Evolutionary conservation across 2,797 vertebrate genomes (phyloP).

Genomic region (Enteromius thamalakanensis): DNA sequence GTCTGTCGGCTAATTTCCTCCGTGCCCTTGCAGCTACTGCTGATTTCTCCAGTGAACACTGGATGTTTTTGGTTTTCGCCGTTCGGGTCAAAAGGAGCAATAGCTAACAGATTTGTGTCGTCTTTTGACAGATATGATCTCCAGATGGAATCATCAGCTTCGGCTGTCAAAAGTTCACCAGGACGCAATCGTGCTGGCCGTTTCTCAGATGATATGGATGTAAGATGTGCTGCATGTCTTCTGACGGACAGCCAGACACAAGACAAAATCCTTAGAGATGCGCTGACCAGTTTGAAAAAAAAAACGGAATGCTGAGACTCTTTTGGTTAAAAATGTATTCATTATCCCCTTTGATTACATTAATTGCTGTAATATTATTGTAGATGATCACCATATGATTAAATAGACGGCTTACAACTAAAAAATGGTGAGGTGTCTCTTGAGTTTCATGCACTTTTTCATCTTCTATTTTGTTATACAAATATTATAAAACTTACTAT

Average conservation of each 20-base stretch:
- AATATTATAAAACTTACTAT: neutral
- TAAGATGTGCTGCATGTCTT: neutral
- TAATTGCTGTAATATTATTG: neutral
- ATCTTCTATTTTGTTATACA: neutral
- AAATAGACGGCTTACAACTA: neutral
- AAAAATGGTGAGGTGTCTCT: neutral
- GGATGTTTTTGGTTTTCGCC: constrained; percentile 39
- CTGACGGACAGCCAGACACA: constrained; percentile 4
- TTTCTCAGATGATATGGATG: constrained; percentile 21
- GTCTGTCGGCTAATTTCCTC: constrained; percentile 53
- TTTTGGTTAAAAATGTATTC: neutral
- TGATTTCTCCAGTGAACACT: constrained; percentile 49
- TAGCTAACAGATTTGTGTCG: constrained; percentile 25
- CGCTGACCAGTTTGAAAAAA: neutral
- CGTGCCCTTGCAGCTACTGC: constrained; percentile 41
- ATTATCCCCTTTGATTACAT: neutral
- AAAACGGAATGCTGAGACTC: neutral
- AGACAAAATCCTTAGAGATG: neutral
- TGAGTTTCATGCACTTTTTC: neutral
- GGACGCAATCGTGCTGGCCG: neutral
- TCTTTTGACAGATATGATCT: constrained; percentile 49
- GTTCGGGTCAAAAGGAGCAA: constrained; percentile 20
- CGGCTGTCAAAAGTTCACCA: constrained; percentile 40
- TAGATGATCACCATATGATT: neutral
- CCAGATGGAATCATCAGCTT: constrained; percentile 50